Evolutionary conservation across 2,113 vertebrate genomes (phyloP).

Genomic region (Xiphias gladius): DNA sequence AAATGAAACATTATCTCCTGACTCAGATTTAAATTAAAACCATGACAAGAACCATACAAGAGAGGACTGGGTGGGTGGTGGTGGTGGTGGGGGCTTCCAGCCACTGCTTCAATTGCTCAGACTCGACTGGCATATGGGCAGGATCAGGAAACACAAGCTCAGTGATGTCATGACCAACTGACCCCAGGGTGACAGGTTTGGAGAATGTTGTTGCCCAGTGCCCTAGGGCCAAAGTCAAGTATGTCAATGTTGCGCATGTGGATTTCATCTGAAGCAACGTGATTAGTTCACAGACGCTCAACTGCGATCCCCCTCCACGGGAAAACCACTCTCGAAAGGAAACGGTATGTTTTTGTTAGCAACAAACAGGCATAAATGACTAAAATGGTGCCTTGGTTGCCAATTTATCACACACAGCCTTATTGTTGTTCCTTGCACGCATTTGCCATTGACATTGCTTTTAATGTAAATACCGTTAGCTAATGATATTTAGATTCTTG

Average conservation of each 20-base stretch:
- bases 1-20: conserved; percentile 62
- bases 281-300: conserved; percentile 57
- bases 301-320: conserved; percentile 52
- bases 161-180: conserved; percentile 72
- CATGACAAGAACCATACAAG: conserved; percentile 37
- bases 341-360: conserved; percentile 75
- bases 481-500: conserved; percentile 65
- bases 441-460: conserved; percentile 24
- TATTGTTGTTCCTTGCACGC: conserved; percentile 43
- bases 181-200: conserved; percentile 71
- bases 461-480: conserved; percentile 58
- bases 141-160: conserved; percentile 67
- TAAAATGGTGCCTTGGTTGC: conserved; percentile 50
- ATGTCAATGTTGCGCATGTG: conserved; percentile 75
- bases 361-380: conserved; percentile 74
- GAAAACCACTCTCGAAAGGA: conserved; percentile 66
- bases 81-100: background rate
- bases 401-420: conserved; percentile 59
- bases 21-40: conserved; percentile 60
- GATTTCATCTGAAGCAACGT: conserved; percentile 75
- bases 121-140: conserved; percentile 48
- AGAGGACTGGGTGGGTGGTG: background rate
- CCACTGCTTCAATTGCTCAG: conserved; percentile 30
- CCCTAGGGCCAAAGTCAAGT: conserved; percentile 68
- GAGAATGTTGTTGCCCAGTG: conserved; percentile 49